Conservation (phyloP, 2,797 vertebrate species). For the Calcarius lapponicus region DNA sequence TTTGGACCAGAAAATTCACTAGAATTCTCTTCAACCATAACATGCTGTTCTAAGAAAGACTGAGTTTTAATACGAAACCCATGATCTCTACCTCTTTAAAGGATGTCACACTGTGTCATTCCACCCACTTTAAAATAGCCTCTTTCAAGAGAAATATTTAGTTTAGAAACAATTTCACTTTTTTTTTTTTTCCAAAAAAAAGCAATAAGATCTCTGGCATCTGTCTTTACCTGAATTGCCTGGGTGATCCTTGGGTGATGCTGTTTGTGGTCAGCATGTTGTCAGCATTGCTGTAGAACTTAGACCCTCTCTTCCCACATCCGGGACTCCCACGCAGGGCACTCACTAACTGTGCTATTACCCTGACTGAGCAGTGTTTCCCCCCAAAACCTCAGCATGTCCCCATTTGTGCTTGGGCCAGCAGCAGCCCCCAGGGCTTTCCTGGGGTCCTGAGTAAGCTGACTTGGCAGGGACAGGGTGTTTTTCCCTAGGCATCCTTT, state of each 20-base stretch:
- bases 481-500: background rate
- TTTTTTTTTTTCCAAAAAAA: background rate
- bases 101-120: background rate
- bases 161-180: background rate
- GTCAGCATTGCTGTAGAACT: background rate
- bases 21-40: background rate
- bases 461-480: accelerated
- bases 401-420: background rate
- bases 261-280: background rate
- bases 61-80: background rate
- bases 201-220: background rate
- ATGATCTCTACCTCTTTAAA: background rate
- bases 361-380: background rate
- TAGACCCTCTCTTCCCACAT: background rate
- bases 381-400: background rate
- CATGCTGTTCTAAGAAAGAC: background rate
- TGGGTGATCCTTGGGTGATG: background rate
- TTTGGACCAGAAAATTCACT: background rate
- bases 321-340: accelerated
- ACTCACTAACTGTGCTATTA: accelerated
- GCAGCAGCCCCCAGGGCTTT: background rate
- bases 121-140: background rate
- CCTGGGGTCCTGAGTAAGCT: background rate
- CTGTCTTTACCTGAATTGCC: background rate
- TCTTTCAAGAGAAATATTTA: background rate